Conservation (phyloP, 2,888 invertebrate species). For the Trichopoda pennipes region DNA sequence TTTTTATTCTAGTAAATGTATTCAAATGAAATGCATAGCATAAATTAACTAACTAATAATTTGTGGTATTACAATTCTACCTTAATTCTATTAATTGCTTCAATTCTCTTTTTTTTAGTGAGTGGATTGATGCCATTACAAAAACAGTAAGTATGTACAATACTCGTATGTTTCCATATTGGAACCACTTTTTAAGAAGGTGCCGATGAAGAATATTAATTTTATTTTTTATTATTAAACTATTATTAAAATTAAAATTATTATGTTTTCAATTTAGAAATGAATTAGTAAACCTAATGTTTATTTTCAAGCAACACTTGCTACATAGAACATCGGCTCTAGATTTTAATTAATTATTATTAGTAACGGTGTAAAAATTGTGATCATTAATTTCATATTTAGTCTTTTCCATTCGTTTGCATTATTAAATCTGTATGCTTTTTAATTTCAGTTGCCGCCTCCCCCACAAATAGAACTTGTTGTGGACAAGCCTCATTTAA, state of each 20-base stretch:
- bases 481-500: conserved; percentile 86
- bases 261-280: too few relatives aligned
- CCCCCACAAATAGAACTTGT: conserved; percentile 88
- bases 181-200: too few relatives aligned
- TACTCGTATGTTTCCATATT: neutral
- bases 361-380: neutral
- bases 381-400: neutral
- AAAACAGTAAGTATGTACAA: conserved; percentile 85
- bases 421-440: conserved; percentile 21
- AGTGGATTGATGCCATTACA: conserved; percentile 90
- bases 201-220: too few relatives aligned
- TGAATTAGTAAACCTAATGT: too few relatives aligned
- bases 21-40: too few relatives aligned
- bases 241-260: too few relatives aligned
- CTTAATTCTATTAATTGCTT: conserved; percentile 1
- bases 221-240: too few relatives aligned
- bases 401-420: neutral
- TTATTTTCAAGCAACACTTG: too few relatives aligned
- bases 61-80: neutral
- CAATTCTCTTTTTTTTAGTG: conserved; percentile 82
- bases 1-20: too few relatives aligned
- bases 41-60: too few relatives aligned
- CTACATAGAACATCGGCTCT: too few relatives aligned
- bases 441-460: conserved; percentile 83
- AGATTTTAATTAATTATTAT: too few relatives aligned